Conservation (phyloP, 1,140 invertebrate species). For the Ceratitis capitata region DNA sequence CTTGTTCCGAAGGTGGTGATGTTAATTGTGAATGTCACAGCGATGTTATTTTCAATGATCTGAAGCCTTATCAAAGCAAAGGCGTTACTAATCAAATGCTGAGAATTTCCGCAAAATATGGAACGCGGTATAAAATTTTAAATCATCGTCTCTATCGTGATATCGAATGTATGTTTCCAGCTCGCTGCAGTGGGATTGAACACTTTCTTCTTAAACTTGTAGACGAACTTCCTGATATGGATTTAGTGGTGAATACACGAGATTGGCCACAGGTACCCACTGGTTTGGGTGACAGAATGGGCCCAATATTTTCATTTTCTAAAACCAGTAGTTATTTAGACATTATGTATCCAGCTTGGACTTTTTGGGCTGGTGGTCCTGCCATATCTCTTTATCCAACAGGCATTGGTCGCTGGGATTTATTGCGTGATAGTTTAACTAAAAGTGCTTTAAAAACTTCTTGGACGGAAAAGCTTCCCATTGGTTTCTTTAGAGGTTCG, state of each 20-base stretch:
- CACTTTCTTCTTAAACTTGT: constrained; percentile 84
- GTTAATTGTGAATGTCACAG: constrained; percentile 72
- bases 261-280: constrained; percentile 86
- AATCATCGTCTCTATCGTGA: constrained; percentile 83
- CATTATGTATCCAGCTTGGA: constrained; percentile 97
- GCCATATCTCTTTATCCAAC: constrained; percentile 92
- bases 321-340: constrained; percentile 89
- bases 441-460: constrained; percentile 74
- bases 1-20: constrained; percentile 39
- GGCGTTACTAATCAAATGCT: constrained; percentile 76
- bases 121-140: constrained; percentile 79
- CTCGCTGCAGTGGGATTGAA: constrained; percentile 90
- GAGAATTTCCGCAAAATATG: constrained; percentile 70
- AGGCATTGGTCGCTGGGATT: constrained; percentile 93
- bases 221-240: constrained; percentile 81
- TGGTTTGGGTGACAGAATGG: constrained; percentile 52
- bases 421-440: constrained; percentile 77
- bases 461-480: constrained; percentile 81
- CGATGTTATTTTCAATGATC: constrained; percentile 74
- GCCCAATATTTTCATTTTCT: constrained; percentile 94
- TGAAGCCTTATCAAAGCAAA: constrained; percentile 72
- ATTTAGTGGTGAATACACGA: constrained; percentile 88
- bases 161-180: constrained; percentile 88
- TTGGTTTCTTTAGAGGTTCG: constrained; percentile 93
- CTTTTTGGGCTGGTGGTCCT: constrained; percentile 97